Base-by-base conservation (phyloP, 1,140 invertebrate species). In the Formica selysi region DNA sequence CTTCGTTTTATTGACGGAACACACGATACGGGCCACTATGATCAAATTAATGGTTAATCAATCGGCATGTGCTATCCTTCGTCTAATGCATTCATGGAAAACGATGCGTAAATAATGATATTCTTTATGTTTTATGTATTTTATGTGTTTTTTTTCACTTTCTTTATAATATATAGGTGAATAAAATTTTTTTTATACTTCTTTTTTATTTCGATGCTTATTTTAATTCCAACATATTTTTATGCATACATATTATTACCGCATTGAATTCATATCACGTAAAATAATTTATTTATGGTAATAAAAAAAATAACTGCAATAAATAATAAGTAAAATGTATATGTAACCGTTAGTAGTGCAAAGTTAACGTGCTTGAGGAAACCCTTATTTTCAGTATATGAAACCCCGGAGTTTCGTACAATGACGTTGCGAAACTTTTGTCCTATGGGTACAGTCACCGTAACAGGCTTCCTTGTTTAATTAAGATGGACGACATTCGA, bases 1-100 rank as follows among this genome's bases (percentile, higher is more conserved):
- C 83, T 86, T 86, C 84, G 32, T 26, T 71, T 81, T 81, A 86
- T 81, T 62, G 41, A 59, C 48, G 26, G 11, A 65, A 86, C 36
- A 80, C 84, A 54, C 65, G 54, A 71, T 70, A 86, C 76, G 54
- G 38, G 13, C 22, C 65, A 32, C 6, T 26, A 41, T 29, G 32
- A 7, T 57, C 61, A 32, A 76, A 76, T 76, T 84, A 32, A 61
- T 48, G 13, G 19, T 22, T 48, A 41, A 36, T 29, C 78, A 59
- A 29, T 36, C 13, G 44, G 16, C 48, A 41, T n/a, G 13, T 38
- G 29, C 61, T n/a, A 32, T 44, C 19, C n/a, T n/a, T 19, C 1
- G 4, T 68, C 29, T 48, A 38, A 68, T 16, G 38, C 44, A 26
- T 44, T 54, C 44, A 5, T 13, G 29, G n/a, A 70, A 67, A 68